Evolutionary conservation across 2,113 vertebrate genomes (phyloP), one percentile per base, ranked within the genome.

Genomic region (Halichoeres trimaculatus): DNA sequence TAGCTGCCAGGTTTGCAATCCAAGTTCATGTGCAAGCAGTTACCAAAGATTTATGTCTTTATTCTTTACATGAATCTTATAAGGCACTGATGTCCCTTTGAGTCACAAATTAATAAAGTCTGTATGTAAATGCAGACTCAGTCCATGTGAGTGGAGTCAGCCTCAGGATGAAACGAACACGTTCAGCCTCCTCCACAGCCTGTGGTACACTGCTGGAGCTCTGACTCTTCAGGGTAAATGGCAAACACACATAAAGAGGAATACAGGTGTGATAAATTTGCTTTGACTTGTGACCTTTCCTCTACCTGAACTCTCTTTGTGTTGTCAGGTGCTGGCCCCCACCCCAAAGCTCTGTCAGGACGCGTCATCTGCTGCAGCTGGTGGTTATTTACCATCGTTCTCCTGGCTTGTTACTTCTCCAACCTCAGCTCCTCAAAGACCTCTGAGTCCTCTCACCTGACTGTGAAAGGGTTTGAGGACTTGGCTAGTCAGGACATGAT

Each of bases 191-290:
- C 78, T 95, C 5, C 94, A 96, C 74, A 96, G 96, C 68, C 87
- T 97, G 70, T 97, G 96, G 96, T 96, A 94, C 84, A 91, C 95
- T 61, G 92, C 91, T 9, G 96, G 95, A 81, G 95, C 95, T 0
- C 87, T 96, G 11, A 94, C 95, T 7, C 85, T 97, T 67, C 96
- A 97, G 93, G 96, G 96, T 97, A 88, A 83, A 55, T 40, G 9
- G 4, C 56, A 5, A 51, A 24, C 6, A 58, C 56, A 53, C 4
- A 17, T 30, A 57, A 16, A 17, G 16, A 22, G 54, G 9, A 30
- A 11, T 55, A 24, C 57, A 2, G 9, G 0, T 5, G 22, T 30
- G 35, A 48, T 19, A 10, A 5, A 41, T 54, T 23, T 24, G 7
- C 10, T 11, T 20, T 50, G 6, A 16, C 11, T 41, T 52, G 13